A percentile compares a stretch with the other conserved stretches of the same genome.
Conservation (phyloP, 1,140 invertebrate genomes). For the Caerostris darwini region DNA sequence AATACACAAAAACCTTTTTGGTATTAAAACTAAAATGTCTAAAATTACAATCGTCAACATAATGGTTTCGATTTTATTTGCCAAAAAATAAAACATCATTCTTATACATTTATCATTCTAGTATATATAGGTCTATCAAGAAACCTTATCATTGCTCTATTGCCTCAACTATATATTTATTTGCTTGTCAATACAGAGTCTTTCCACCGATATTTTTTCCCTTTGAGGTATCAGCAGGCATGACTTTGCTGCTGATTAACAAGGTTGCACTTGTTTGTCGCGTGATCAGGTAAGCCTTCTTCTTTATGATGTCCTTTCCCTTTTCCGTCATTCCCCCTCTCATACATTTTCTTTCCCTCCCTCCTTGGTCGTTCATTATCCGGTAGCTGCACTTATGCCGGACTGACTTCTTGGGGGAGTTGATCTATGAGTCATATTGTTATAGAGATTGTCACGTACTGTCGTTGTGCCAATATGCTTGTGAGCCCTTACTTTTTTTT, state of each 20-base stretch:
- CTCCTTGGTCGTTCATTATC: neutral
- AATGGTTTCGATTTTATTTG: no score
- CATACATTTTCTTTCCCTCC: neutral
- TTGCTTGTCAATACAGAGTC: neutral
- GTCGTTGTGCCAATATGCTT: neutral
- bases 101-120: no score
- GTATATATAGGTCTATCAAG: no score
- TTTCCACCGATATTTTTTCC: neutral
- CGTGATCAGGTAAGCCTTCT: constrained; percentile 15
- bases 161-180: neutral
- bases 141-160: no score
- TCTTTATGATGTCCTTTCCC: neutral
- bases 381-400: constrained; percentile 17
- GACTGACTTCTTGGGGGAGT: constrained; percentile 4
- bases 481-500: no score
- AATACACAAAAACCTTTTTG: no score
- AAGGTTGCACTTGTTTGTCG: constrained; percentile 17
- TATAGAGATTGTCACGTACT: constrained; percentile 24
- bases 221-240: neutral
- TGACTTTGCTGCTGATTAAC: constrained; percentile 12
- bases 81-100: no score
- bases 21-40: no score
- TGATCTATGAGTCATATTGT: constrained; percentile 33
- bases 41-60: no score
- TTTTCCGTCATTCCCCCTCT: neutral